Conservation (phyloP, 1,140 invertebrate species). For the Lineus longissimus region DNA sequence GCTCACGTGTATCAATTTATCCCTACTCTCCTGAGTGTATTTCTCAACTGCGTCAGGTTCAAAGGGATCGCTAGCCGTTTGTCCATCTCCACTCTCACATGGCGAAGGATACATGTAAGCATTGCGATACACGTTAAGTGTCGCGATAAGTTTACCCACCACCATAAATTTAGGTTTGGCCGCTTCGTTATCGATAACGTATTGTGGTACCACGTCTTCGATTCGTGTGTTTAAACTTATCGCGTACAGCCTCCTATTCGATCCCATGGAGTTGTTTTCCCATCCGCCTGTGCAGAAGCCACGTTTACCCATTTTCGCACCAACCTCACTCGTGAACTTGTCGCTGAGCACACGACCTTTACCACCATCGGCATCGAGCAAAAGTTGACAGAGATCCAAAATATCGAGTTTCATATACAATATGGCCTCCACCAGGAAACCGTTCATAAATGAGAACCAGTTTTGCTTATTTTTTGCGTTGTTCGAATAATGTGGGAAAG, state of each 20-base stretch:
- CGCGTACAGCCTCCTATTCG: constrained; percentile 5
- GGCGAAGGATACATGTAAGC: neutral
- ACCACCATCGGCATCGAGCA: neutral
- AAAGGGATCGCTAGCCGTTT: neutral
- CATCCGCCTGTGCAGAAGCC: neutral
- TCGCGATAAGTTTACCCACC: neutral
- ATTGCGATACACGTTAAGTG: neutral
- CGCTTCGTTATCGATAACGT: neutral
- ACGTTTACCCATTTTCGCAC: neutral
- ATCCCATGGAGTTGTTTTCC: neutral
- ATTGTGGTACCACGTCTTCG: constrained; percentile 1
- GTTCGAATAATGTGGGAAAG: constrained; percentile 3
- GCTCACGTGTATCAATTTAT: neutral
- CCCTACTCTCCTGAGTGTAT: neutral
- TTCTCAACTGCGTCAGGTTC: neutral
- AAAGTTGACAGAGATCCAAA: neutral
- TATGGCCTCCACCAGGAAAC: neutral
- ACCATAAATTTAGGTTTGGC: constrained; percentile 5
- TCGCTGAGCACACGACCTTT: neutral
- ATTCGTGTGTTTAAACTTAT: neutral
- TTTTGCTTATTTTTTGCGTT: constrained; percentile 9
- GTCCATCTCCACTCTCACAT: neutral
- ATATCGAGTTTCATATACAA: neutral
- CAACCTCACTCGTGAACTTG: neutral
- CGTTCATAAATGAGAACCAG: neutral